Conservation (phyloP, 1,140 invertebrate species). For the Tetragnatha versicolor region DNA sequence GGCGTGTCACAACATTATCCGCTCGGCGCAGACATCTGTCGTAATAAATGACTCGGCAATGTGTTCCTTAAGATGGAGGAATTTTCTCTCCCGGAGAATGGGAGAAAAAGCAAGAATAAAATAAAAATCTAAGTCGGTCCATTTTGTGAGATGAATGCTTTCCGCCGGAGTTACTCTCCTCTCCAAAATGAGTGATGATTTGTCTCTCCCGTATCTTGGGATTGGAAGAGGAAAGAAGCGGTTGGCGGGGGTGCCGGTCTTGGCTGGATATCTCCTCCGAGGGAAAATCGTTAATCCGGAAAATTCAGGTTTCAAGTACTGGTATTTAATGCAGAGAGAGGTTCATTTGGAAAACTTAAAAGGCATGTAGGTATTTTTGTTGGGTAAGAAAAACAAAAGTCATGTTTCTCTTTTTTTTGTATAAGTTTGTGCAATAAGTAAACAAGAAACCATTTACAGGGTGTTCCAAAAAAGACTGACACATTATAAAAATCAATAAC, state of each 20-base stretch:
- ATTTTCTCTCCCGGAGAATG: conserved; percentile 38
- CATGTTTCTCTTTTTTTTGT: too few species aligned
- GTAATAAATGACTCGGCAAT: conserved; percentile 55
- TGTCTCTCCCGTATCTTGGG: conserved; percentile 54
- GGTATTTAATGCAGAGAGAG: too few species aligned
- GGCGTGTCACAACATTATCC: conserved; percentile 55
- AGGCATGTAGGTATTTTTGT: too few species aligned
- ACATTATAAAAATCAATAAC: too few species aligned
- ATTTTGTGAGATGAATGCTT: conserved; percentile 55
- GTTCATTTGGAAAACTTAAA: too few species aligned
- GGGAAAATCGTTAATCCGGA: too few species aligned
- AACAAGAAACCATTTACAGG: too few species aligned
- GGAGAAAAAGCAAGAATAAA: conserved; percentile 44
- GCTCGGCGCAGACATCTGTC: conserved; percentile 52
- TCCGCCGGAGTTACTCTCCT: conserved; percentile 50
- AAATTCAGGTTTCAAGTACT: too few species aligned
- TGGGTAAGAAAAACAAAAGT: too few species aligned
- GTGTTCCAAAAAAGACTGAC: too few species aligned
- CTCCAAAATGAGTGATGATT: conserved; percentile 55
- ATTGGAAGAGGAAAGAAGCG: conserved; percentile 52
- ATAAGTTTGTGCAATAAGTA: too few species aligned
- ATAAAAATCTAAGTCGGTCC: conserved; percentile 52
- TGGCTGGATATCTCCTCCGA: too few species aligned
- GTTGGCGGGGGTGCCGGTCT: background rate
- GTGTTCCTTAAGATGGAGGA: conserved; percentile 55